Evolutionary conservation across 2,113 vertebrate genomes (phyloP).

Genomic region (Poeciliopsis prolifica): DNA sequence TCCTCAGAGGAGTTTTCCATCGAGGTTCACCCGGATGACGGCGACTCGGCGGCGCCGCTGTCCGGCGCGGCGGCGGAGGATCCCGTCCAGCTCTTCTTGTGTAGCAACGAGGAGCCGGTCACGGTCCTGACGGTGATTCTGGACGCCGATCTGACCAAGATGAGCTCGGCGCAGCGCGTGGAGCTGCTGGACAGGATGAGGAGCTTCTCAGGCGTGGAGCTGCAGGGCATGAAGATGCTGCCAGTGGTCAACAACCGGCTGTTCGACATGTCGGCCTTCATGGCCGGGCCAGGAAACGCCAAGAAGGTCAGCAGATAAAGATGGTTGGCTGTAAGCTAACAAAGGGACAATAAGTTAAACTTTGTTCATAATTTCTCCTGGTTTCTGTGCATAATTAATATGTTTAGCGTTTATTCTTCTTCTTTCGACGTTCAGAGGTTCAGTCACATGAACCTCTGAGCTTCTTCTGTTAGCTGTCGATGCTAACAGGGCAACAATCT

Average conservation of each 20-base stretch:
- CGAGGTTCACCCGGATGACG: constrained; percentile 93
- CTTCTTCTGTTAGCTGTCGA: too few relatives aligned
- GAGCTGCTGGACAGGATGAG: constrained; percentile 89
- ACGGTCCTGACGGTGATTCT: constrained; percentile 95
- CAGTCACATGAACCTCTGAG: too few relatives aligned
- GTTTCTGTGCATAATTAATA: neutral
- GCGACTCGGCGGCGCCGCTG: constrained; percentile 77
- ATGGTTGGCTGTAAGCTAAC: neutral
- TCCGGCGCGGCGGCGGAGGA: constrained; percentile 72
- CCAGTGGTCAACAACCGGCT: constrained; percentile 97
- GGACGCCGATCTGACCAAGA: constrained; percentile 96
- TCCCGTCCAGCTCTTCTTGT: constrained; percentile 79
- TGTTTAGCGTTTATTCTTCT: neutral
- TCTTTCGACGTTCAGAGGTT: too few relatives aligned
- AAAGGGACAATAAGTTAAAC: neutral
- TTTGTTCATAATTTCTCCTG: neutral
- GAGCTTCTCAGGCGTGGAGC: constrained; percentile 89
- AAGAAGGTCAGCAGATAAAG: constrained; percentile 82
- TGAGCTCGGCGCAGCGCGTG: constrained; percentile 90
- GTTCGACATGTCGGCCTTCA: constrained; percentile 98
- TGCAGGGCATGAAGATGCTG: constrained; percentile 92
- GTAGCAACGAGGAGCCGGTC: constrained; percentile 86
- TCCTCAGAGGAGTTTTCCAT: constrained; percentile 88
- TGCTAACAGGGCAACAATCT: too few relatives aligned
- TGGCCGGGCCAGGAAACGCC: constrained; percentile 97